Base-by-base conservation (phyloP, 2,113 vertebrate genomes). In the Myotis davidii region DNA sequence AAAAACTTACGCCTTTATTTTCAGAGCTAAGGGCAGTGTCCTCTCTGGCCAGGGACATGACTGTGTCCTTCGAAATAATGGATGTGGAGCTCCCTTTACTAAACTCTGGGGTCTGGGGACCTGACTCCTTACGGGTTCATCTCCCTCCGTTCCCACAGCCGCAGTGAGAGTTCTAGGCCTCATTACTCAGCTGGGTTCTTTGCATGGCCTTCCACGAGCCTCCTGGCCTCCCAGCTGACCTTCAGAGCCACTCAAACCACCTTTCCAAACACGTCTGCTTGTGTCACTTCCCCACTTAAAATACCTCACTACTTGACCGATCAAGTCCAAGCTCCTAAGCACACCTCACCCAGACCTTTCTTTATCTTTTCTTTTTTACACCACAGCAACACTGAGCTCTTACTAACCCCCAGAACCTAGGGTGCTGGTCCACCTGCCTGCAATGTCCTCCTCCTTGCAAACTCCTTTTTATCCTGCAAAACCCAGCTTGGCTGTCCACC, bases 1-100 rank as follows among this genome's bases (percentile, higher is more conserved):
- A 96, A 96, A 97, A 97, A 78, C 78, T 94, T 96, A 96, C 0
- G 73, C 89, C 89, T 96, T 76, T 96, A 96, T 72, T 95, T 94
- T 95, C 48, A 86, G 42, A 97, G 79, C 96, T 92, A 94, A 88
- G 88, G 94, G 74, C 69, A 88, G 37, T 85, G 39, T 77, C 77
- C 69, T 94, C 90, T 96, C 61, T 85, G 72, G 42, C 59, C 87
- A 92, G 88, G 81, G 81, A 92, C 76, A 86, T 11, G 23, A 86
- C 54, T 72, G 16, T 88, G 86, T 82, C 92, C 86, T 90, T 9
- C 7, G 6, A 89, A 52, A 42, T 73, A 14, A 61, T 0, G 27
- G 32, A 59, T 13, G 4, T 27, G 56, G 73, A 59, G 45, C 61
- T 94, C 70, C 77, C 70, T 83, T 94, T 39, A 52, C 39, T 72